Conservation (phyloP, 2,797 vertebrate species). For the Lateolabrax maculatus region DNA sequence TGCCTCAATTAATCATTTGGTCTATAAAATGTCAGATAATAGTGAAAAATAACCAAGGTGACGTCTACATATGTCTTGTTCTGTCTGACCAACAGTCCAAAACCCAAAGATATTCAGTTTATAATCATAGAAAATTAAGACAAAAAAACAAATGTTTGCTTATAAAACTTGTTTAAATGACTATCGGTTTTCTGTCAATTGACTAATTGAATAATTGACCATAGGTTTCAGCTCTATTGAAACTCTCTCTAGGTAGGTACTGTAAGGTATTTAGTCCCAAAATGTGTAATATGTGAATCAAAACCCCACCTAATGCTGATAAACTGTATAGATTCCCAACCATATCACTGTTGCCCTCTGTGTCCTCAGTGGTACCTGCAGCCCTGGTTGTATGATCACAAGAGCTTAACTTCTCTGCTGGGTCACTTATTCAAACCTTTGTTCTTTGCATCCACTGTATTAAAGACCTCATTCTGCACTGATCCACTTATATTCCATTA, state of each 20-base stretch:
- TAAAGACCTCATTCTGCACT: constrained; percentile 35
- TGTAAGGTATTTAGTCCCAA: neutral
- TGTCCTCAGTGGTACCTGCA: neutral
- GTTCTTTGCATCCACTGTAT: constrained; percentile 9
- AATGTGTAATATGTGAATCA: neutral
- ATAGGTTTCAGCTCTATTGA: neutral
- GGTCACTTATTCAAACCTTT: constrained; percentile 36
- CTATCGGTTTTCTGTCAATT: neutral
- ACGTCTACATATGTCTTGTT: neutral
- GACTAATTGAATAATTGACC: neutral
- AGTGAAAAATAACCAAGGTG: neutral
- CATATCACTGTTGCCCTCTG: neutral
- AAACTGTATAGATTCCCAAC: neutral
- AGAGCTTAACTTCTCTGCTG: constrained; percentile 13
- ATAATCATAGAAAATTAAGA: neutral
- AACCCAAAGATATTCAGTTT: neutral
- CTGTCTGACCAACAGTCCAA: neutral
- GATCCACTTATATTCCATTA: constrained; percentile 61
- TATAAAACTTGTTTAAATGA: no score
- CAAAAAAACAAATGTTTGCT: neutral
- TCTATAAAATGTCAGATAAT: neutral
- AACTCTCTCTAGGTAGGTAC: neutral
- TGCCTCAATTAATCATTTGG: neutral
- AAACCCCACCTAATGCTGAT: neutral
- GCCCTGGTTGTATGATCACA: constrained; percentile 20